Evolutionary conservation across 2,888 invertebrate species (phyloP), one percentile per base, ranked within the genome.

Genomic region (Cheilosia urbana): DNA sequence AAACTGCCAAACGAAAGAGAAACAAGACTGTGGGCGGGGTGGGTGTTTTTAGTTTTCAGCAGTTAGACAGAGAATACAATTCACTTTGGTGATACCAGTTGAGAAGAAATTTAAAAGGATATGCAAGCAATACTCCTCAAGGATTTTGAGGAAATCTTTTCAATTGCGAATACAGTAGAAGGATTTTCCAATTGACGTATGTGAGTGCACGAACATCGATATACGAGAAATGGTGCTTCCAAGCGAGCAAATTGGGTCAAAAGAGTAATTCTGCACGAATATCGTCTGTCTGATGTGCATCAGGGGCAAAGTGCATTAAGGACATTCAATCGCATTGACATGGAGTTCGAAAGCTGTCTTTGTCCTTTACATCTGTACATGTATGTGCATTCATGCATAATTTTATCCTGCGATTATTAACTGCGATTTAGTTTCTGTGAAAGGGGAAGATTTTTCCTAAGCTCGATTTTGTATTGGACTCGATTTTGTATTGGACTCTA

Each of bases 101-200:
- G 13, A 19, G 51, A 45, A 68, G 19, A 66, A 77, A 71, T 66
- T 71, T 53, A 65, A 71, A 65, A 65, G 55, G 45, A 77, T 77
- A 66, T 77, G 42, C 58, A 62, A 30, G 65, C 53, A 55, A 60
- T 73, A 37, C 55, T 78, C 60, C 65, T 69, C 27, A 60, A 79
- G 73, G 78, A 79, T 79, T 84, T 66, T 47, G 11, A 17, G 37
- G 45, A 68, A 83, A 75, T 75, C 69, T 75, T 75, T 84, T 84
- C 79, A 84, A 79, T 79, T 79, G 69, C 79, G 57, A 63, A 21
- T 65, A 42, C 34, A 51, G 47, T 45, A 15, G 57, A 53, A 53
- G 73, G 66, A 62, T 73, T 73, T 73, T 73, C 66, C 80, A 66
- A 66, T 66, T 79, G 72, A 65, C 66, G 60, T 60, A 66, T 17